A percentile compares a stretch with the other conserved stretches of the same genome.
Evolutionary conservation across 2,888 invertebrate genomes (phyloP).

Genomic region (Cerastis rubricosa): DNA sequence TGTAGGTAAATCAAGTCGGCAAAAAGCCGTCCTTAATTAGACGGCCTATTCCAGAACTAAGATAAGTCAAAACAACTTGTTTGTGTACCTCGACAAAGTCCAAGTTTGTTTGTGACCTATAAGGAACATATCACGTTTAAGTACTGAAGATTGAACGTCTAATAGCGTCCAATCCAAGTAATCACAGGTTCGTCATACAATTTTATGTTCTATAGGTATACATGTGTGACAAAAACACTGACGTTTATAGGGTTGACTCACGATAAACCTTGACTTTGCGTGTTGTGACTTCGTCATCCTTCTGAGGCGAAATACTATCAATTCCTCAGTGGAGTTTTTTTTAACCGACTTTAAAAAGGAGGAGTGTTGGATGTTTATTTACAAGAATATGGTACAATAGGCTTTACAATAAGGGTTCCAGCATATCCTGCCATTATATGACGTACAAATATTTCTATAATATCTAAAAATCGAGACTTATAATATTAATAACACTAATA

Average conservation of each 20-base stretch:
- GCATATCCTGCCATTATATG: no score
- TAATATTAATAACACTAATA: no score
- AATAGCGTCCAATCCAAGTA: constrained; percentile 16
- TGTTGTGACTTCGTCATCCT: neutral
- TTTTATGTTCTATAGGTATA: neutral
- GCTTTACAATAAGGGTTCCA: no score
- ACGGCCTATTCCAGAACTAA: constrained; percentile 11
- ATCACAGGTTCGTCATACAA: constrained; percentile 19
- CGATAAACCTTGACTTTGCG: neutral
- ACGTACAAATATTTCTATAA: no score
- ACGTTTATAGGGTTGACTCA: constrained; percentile 22
- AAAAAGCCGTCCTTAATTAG: constrained; percentile 37
- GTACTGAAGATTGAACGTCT: constrained; percentile 25
- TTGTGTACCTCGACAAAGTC: constrained; percentile 49
- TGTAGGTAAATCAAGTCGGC: constrained; percentile 4
- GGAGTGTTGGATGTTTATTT: no score
- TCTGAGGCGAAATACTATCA: neutral
- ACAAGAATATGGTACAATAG: no score
- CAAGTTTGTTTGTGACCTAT: constrained; percentile 21
- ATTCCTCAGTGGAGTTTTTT: neutral
- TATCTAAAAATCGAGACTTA: no score
- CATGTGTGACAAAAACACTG: neutral
- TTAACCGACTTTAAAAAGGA: no score
- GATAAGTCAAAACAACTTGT: constrained; percentile 61
- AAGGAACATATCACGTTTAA: constrained; percentile 36